Evolutionary conservation across 2,797 vertebrate species (phyloP), one percentile per base, ranked within the genome.

Genomic region (Ataeniobius toweri): DNA sequence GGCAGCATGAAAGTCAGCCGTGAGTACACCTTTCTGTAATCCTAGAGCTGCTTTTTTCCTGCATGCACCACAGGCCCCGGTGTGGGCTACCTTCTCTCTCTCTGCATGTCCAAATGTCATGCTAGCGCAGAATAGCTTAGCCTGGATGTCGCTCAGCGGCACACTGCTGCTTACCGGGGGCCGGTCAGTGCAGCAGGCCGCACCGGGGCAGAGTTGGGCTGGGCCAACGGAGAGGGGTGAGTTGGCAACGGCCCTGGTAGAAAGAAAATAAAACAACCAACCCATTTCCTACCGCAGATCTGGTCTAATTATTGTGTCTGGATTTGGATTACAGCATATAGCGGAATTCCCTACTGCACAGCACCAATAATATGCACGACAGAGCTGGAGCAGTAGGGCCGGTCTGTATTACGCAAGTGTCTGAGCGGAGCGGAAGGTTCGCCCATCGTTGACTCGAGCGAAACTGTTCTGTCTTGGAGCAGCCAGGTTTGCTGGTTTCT

Each of bases 1-100:
- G 98, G 98, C 94, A 99, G 97, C 97, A 98, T 99, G 98, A 99
- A 98, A 99, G 98, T 99, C 96, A 99, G 98, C 98, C 96, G 98
- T 99, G 95, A 99, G 98, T 99, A 97, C 76, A 72, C 36, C 74
- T 68, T 59, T 59, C 56, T 74, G 82, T 80, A 55, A 68, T 86
- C 39, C 83, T 78, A 56, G 41, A 75, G 69, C 14, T 74, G 75
- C 81, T 63, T 22, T 56, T 39, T 22, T 18, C 20, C 63, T 80
- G 86, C 88, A 82, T 80, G 86, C 82, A 80, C 78, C 83, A 74
- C 16, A 24, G 85, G 84, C 80, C 82, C 85, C 76, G 12, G 26
- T 50, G 31, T 76, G 76, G 73, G 74, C 81, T 75, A 9, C 74
- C 78, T 7, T 53, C 50, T 74, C 80, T 70, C 70, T 39, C 74